Percentiles rank a stretch among this genome's conserved stretches.
Evolutionary conservation across 2,888 invertebrate genomes (phyloP).

Genomic region (Rhodophaea formosa): DNA sequence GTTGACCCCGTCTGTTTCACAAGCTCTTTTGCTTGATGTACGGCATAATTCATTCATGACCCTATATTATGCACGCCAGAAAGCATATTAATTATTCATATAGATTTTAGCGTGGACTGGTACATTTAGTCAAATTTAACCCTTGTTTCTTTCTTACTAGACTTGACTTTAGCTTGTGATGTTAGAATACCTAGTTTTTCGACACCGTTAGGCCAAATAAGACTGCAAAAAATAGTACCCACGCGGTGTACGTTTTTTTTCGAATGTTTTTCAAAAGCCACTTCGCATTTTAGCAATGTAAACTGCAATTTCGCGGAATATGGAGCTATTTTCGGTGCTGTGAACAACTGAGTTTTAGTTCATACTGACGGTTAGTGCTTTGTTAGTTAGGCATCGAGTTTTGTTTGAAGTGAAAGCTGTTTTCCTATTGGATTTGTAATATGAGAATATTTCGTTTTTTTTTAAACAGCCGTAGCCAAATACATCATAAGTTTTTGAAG

Average conservation of each 20-base stretch:
- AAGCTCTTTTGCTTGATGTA: conserved; percentile 2
- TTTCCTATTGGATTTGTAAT: no score
- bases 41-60: conserved; percentile 13
- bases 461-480: no score
- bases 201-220: conserved; percentile 50
- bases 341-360: neutral
- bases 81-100: conserved; percentile 24
- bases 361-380: no score
- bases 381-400: neutral
- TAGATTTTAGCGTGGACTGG: conserved; percentile 22
- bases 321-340: neutral
- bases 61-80: conserved; percentile 18
- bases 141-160: neutral
- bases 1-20: conserved; percentile 9
- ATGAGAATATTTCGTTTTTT: no score
- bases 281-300: conserved; percentile 8
- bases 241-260: conserved; percentile 42
- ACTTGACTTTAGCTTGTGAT: conserved; percentile 15
- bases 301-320: neutral
- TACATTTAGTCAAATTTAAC: neutral
- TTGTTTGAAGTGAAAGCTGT: neutral
- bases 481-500: no score
- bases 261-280: conserved; percentile 30
- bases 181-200: conserved; percentile 30
- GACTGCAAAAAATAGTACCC: conserved; percentile 49